A percentile compares a stretch with the other conserved stretches of the same genome.
phyloP scores from a whole-genome alignment of 1,140 invertebrate genomes.

The Calosoma granatense region DNA sequence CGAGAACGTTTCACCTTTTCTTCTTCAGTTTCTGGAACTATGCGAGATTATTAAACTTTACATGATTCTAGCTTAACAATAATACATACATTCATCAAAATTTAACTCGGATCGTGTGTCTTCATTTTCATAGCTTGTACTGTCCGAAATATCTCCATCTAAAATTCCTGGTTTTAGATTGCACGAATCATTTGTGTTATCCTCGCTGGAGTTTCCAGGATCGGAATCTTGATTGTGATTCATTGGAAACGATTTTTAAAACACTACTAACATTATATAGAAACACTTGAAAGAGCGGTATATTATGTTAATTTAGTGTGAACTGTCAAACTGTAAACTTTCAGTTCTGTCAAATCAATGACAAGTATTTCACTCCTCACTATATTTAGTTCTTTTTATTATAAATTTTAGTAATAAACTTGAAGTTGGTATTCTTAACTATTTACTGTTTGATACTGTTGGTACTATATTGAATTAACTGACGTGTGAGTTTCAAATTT shows the following conservation, averaged over 20 bases:
- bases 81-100: constrained; percentile 37
- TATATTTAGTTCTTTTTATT: too few species aligned
- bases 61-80: constrained; percentile 7
- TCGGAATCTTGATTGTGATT: background rate
- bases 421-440: too few species aligned
- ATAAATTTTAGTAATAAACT: too few species aligned
- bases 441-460: too few species aligned
- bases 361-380: too few species aligned
- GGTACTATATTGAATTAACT: too few species aligned
- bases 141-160: constrained; percentile 13
- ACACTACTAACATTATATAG: background rate
- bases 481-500: too few species aligned
- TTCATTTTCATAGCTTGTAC: constrained; percentile 18
- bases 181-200: background rate
- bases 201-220: background rate
- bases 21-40: constrained; percentile 29
- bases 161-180: background rate
- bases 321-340: constrained; percentile 1
- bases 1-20: constrained; percentile 34
- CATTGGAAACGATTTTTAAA: background rate
- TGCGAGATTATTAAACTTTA: constrained; percentile 13
- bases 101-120: constrained; percentile 35
- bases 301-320: background rate
- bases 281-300: background rate
- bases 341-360: constrained; percentile 3